Percentiles rank a stretch among this genome's conserved stretches.
Conservation (phyloP, 2,797 vertebrate species). For the Apogon talboti region DNA sequence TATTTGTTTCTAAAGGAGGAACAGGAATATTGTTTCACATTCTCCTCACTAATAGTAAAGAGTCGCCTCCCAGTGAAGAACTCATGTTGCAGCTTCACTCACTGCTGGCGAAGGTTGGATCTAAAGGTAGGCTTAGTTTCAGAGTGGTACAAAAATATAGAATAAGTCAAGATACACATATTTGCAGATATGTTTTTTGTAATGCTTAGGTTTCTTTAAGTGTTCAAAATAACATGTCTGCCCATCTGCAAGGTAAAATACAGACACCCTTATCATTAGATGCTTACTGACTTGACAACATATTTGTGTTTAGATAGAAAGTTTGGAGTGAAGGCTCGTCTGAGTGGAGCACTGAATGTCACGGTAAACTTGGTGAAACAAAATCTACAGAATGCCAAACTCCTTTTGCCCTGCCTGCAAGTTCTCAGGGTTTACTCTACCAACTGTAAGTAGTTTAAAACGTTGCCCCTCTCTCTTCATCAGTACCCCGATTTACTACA, state of each 20-base stretch:
- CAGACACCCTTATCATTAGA: neutral
- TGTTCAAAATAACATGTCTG: neutral
- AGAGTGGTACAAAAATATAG: too few species aligned
- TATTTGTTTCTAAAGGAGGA: conserved; percentile 94
- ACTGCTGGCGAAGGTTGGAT: conserved; percentile 94
- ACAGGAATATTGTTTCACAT: conserved; percentile 93
- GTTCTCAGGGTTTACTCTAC: conserved; percentile 92
- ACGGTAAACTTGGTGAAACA: conserved; percentile 92
- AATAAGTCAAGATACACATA: too few species aligned
- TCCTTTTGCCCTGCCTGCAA: conserved; percentile 95
- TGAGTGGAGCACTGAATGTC: conserved; percentile 91
- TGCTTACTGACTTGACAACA: conserved; percentile 20
- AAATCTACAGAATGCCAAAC: conserved; percentile 90
- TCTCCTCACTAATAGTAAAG: conserved; percentile 89
- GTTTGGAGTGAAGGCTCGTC: conserved; percentile 94
- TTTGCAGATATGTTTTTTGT: neutral
- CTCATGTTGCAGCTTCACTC: conserved; percentile 94
- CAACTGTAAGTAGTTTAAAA: conserved; percentile 89
- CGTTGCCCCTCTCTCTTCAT: neutral
- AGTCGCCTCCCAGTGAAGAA: conserved; percentile 89
- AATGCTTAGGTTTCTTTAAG: neutral
- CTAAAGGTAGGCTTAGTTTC: conserved; percentile 86
- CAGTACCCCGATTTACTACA: neutral
- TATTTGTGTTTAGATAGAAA: conserved; percentile 90
- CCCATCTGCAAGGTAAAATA: too few species aligned